These are phyloP conservation scores for Lepidotrigona ventralis DNA, from an alignment of 1,140 invertebrate species.

Conservation along the genomic window DNA sequence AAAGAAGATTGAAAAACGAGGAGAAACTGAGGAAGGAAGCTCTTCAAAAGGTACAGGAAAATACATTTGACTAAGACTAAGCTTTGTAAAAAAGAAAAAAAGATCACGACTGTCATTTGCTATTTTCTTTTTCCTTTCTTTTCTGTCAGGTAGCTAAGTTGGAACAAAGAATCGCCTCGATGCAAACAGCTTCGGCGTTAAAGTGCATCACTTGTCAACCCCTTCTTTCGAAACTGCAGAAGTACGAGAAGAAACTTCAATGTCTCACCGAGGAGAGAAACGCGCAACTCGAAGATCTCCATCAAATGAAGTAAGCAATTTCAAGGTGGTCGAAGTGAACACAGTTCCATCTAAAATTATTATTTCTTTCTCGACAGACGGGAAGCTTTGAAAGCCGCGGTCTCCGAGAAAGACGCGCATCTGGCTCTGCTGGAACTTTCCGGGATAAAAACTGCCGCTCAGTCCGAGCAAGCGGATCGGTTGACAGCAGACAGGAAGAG, in stretches of 20 bases:
- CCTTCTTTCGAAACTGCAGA: conserved; percentile 82
- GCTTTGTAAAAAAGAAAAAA: not conserved
- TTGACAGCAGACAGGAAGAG: conserved; percentile 83
- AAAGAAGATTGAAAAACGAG: conserved; percentile 83
- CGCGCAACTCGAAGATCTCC: conserved; percentile 86
- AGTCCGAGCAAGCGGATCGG: conserved; percentile 83
- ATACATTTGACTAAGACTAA: conserved; percentile 17
- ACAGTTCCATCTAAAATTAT: not conserved
- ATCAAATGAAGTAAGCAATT: conserved; percentile 87
- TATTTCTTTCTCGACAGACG: conserved; percentile 81
- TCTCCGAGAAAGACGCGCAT: conserved; percentile 93
- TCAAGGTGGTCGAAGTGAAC: not conserved
- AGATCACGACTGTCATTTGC: not conserved
- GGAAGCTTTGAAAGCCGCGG: conserved; percentile 89
- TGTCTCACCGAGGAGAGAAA: conserved; percentile 83
- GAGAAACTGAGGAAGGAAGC: conserved; percentile 82
- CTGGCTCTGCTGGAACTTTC: conserved; percentile 91
- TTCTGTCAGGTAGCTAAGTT: conserved; percentile 85
- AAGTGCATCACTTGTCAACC: conserved; percentile 85
- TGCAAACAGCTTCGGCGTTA: conserved; percentile 84
- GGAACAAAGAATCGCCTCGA: conserved; percentile 84
- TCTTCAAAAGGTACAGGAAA: conserved; percentile 82
- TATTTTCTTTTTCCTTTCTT: not conserved
- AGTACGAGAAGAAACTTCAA: conserved; percentile 81
- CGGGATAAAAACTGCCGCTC: conserved; percentile 84